phyloP scores from a whole-genome alignment of 1,140 invertebrate genomes.

The Pachyrhynchus sulphureomaculatus region DNA sequence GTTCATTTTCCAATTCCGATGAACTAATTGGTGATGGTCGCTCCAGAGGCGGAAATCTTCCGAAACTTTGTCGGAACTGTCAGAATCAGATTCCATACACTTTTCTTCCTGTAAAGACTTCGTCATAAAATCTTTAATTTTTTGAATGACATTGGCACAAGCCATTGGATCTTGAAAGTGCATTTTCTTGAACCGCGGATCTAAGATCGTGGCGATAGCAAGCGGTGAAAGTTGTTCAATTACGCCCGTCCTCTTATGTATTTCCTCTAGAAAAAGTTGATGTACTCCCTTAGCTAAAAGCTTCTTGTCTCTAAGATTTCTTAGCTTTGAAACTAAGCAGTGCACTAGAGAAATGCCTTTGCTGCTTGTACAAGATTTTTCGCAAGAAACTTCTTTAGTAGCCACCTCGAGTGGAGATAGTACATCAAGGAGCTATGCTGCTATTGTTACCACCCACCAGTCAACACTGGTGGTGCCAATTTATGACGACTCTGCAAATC shows the following conservation, averaged over 20 bases:
- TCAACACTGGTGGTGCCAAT: conserved; percentile 47
- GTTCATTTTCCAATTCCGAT: conserved; percentile 11
- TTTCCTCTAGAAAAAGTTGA: conserved; percentile 26
- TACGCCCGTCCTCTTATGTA: conserved; percentile 44
- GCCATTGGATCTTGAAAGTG: conserved; percentile 39
- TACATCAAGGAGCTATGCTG: conserved; percentile 42
- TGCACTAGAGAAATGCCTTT: conserved; percentile 51
- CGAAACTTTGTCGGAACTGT: conserved; percentile 8
- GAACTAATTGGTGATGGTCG: conserved; percentile 8
- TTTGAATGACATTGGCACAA: conserved; percentile 25
- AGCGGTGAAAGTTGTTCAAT: conserved; percentile 46
- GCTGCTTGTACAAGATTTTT: conserved; percentile 51
- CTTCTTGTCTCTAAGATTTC: conserved; percentile 30
- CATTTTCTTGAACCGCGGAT: conserved; percentile 44
- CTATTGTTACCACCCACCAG: conserved; percentile 41
- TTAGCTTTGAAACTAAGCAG: conserved; percentile 46
- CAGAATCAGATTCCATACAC: conserved; percentile 22
- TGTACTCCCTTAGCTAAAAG: conserved; percentile 35
- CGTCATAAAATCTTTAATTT: conserved; percentile 35
- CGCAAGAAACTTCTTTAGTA: conserved; percentile 51
- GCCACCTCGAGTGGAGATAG: conserved; percentile 48
- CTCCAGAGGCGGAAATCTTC: background rate
- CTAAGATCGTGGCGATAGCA: conserved; percentile 48
- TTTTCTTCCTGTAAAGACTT: conserved; percentile 22
- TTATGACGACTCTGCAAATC: conserved; percentile 45